Evolutionary conservation across 2,113 vertebrate genomes (phyloP), one percentile per base, ranked within the genome.

Genomic region (Galbula dea): DNA sequence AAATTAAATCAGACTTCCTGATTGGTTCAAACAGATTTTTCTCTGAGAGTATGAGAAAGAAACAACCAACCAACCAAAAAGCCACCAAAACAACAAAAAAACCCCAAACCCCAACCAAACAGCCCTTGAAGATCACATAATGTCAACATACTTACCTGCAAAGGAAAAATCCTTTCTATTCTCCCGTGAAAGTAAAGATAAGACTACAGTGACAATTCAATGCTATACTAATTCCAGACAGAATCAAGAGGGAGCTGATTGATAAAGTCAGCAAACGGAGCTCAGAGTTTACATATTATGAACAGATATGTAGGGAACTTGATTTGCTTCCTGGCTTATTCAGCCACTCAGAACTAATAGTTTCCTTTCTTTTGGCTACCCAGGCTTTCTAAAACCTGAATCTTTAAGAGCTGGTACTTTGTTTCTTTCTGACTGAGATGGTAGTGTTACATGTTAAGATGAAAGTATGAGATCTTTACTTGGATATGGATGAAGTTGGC

Each of bases 401-500:
- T 27, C 11, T 16, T 66, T 81, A 77, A 23, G 55, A 80, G 37
- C 45, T 57, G 15, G 24, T 52, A 32, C 21, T 71, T 81, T 41
- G 14, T 81, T 46, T 71, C 84, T 81, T 46, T 71, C 84, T 69
- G 37, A 30, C 16, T 24, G 41, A 54, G 15, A 43, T 12, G 21
- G 11, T 29, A 48, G 24, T 57, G 24, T 48, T n/a, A 5, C 2
- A 20, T 8, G 10, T 39, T 39, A 69, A 77, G 54, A 68, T 45
- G 19, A 58, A 54, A 43, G 18, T 46, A 78, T 18, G 23, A 71
- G 61, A 75, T 55, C 55, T 89, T 81, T 46, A 48, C 23, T 72
- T 63, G 61, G 15, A 27, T 43, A 43, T 7, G 23, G 15, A 36
- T 2, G 5, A 78, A 23, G 12, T 59, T 0, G 0, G 39, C 32